These are phyloP conservation scores for Diglossa cyanea DNA, from an alignment of 2,797 vertebrate species.

Conservation along the genomic window DNA sequence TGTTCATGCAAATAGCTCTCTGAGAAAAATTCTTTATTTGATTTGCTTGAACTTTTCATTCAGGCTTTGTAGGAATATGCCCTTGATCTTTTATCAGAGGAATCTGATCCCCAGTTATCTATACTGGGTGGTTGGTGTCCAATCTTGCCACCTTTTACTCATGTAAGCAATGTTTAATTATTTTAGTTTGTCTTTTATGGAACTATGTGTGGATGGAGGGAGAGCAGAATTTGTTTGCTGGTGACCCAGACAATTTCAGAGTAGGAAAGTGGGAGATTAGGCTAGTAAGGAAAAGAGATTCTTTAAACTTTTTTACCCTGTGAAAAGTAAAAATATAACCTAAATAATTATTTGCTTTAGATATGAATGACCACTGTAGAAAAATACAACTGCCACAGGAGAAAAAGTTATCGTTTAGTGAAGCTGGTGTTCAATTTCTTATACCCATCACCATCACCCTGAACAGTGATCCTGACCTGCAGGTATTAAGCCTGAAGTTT, in stretches of 20 bases:
- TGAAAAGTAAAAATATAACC: neutral
- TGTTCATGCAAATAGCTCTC: neutral
- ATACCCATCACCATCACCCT: neutral
- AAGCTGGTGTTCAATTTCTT: neutral
- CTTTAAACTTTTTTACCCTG: neutral
- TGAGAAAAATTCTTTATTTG: neutral
- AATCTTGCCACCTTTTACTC: neutral
- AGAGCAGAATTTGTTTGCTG: neutral
- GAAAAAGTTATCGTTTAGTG: neutral
- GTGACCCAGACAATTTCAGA: neutral
- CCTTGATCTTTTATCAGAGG: neutral
- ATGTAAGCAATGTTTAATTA: neutral
- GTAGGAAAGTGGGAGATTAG: neutral
- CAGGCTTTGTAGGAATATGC: neutral
- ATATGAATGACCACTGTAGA: rapidly evolving
- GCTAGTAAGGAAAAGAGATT: neutral
- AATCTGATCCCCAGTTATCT: neutral
- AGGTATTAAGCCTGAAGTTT: neutral
- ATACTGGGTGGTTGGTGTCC: rapidly evolving
- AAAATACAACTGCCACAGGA: neutral
- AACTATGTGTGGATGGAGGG: neutral
- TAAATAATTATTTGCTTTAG: neutral
- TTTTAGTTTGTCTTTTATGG: neutral
- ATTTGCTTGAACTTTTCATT: neutral
- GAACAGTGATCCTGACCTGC: neutral